phyloP scores from a whole-genome alignment of 92 coral and sea anemone species.

The Bergia puertoricense region DNA sequence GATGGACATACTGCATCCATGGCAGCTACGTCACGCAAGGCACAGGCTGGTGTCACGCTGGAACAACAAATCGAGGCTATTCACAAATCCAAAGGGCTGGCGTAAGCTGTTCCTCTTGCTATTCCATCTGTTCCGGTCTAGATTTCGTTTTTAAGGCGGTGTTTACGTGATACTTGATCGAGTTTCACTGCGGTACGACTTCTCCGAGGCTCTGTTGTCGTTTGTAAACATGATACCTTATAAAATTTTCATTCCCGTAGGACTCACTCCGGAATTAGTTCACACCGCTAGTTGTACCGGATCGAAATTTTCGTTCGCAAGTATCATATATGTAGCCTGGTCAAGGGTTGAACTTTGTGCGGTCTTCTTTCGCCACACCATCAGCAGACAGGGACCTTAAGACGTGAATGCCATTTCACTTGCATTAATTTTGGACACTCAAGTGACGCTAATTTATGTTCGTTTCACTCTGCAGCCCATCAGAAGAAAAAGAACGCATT shows the following conservation, averaged over 20 bases:
- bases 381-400: too few relatives aligned
- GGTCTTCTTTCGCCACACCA: too few relatives aligned
- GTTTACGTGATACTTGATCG: background rate
- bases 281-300: too few relatives aligned
- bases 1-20: slow-evolving; percentile 98
- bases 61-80: slow-evolving; percentile 98
- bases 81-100: slow-evolving; percentile 96
- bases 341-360: too few relatives aligned
- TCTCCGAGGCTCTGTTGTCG: too few relatives aligned
- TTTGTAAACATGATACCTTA: too few relatives aligned
- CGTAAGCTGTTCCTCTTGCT: slow-evolving; percentile 63
- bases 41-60: slow-evolving; percentile 93
- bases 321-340: too few relatives aligned
- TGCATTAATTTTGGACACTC: background rate
- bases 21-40: slow-evolving; percentile 97
- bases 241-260: too few relatives aligned
- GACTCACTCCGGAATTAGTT: too few relatives aligned
- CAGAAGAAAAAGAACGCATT: slow-evolving; percentile 88
- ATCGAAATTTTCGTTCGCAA: too few relatives aligned
- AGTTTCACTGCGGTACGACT: background rate
- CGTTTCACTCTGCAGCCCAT: slow-evolving; percentile 65
- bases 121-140: background rate
- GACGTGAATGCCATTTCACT: background rate
- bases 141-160: background rate
- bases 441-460: background rate